phyloP scores from a whole-genome alignment of 64 coral and sea anemone species.

The Astreopora myriophthalma region DNA sequence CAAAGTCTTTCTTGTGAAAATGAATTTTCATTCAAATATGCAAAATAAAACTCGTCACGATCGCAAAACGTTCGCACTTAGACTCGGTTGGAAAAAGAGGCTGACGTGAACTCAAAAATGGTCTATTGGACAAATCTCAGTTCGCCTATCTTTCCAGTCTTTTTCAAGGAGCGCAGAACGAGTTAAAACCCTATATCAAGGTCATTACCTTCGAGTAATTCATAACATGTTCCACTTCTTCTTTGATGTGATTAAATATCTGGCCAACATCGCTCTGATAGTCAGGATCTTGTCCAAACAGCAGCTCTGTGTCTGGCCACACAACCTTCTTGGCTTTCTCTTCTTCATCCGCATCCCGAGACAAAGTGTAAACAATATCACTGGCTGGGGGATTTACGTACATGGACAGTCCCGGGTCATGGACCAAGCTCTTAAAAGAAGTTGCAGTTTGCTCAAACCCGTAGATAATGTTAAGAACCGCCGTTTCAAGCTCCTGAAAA shows the following conservation, averaged over 20 bases:
- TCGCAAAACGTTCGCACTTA: too few relatives aligned
- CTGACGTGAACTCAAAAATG: too few relatives aligned
- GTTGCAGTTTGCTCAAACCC: conserved; percentile 82
- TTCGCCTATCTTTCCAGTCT: too few relatives aligned
- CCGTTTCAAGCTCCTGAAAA: conserved; percentile 77
- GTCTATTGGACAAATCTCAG: too few relatives aligned
- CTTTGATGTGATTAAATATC: conserved; percentile 69
- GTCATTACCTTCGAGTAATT: conserved; percentile 82
- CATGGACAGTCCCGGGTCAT: conserved; percentile 60
- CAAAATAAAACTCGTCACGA: too few relatives aligned
- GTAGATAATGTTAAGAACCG: conserved; percentile 63
- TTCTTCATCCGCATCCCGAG: conserved; percentile 72
- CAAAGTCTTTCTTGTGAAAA: too few relatives aligned
- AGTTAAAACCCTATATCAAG: too few relatives aligned
- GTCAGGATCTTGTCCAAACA: conserved; percentile 90
- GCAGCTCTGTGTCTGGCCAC: conserved; percentile 83
- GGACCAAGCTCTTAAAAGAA: conserved; percentile 87
- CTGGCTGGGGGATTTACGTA: conserved; percentile 78
- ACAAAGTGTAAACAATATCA: conserved; percentile 86
- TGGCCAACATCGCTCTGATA: conserved; percentile 81
- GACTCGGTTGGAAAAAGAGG: too few relatives aligned
- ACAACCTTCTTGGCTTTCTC: conserved; percentile 54
- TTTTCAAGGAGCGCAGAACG: too few relatives aligned
- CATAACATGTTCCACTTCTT: conserved; percentile 77
- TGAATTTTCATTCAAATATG: too few relatives aligned